Percentiles rank a stretch among this genome's conserved stretches.
Evolutionary conservation across 2,888 invertebrate species (phyloP).

Genomic region (Bugulina stolonifera): DNA sequence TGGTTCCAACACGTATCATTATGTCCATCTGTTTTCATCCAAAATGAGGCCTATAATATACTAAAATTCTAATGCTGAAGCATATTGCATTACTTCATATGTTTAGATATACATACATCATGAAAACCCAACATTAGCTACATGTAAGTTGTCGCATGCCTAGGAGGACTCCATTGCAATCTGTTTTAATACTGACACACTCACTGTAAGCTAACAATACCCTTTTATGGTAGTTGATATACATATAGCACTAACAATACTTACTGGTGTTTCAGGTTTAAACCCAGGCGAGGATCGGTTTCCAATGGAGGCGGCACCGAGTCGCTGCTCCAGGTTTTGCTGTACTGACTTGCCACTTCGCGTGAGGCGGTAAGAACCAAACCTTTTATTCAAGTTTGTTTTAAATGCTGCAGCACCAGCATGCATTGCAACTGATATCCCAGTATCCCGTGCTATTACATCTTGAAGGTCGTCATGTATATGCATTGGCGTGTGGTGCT

Average conservation of each 20-base stretch:
- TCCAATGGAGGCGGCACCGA: conserved; percentile 28
- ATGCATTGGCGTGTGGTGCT: conserved; percentile 64
- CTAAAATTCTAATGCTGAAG: too few species aligned
- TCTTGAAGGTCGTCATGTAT: conserved; percentile 79
- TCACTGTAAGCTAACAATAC: too few species aligned
- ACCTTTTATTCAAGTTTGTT: not conserved
- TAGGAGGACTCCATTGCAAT: too few species aligned
- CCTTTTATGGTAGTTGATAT: too few species aligned
- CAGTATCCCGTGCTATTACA: conserved; percentile 71
- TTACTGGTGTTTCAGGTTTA: conserved; percentile 52
- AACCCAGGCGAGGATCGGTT: conserved; percentile 29
- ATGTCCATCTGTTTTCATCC: too few species aligned
- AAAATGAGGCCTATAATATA: too few species aligned
- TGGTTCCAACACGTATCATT: too few species aligned
- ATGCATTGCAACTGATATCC: conserved; percentile 42
- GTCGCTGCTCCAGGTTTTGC: conserved; percentile 52
- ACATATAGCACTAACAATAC: conserved; percentile 29
- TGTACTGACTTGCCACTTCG: conserved; percentile 65
- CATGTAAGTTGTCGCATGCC: too few species aligned
- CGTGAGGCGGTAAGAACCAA: conserved; percentile 7
- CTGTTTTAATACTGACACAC: conserved; percentile 4
- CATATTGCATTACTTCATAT: too few species aligned
- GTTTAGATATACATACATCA: too few species aligned
- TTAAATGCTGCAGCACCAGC: conserved; percentile 2
- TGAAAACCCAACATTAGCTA: too few species aligned